These are phyloP conservation scores for Timema podura DNA, from an alignment of 2,888 invertebrate species.

Conservation along the genomic window DNA sequence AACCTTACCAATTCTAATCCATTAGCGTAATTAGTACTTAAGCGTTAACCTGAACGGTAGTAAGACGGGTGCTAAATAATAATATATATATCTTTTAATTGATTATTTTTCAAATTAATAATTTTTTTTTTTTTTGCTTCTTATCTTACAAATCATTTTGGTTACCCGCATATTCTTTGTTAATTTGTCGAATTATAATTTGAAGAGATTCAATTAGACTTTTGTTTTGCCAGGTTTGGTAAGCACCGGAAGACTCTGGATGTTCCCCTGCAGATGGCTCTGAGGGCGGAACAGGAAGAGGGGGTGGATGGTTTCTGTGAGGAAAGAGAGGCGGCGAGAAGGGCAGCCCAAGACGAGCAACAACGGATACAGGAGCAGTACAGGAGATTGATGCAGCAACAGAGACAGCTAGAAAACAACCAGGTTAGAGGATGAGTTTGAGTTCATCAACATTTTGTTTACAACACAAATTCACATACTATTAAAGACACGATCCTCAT, in stretches of 20 bases:
- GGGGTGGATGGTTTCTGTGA: constrained; percentile 45
- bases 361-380: constrained; percentile 48
- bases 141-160: too few relatives aligned
- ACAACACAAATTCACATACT: background rate
- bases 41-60: too few relatives aligned
- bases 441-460: background rate
- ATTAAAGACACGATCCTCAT: too few relatives aligned
- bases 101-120: too few relatives aligned
- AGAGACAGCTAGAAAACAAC: constrained; percentile 32
- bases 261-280: constrained; percentile 31
- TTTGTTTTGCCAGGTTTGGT: constrained; percentile 52
- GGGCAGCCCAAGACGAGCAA: constrained; percentile 42
- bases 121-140: too few relatives aligned
- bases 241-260: constrained; percentile 54
- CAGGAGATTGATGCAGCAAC: constrained; percentile 42
- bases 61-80: too few relatives aligned
- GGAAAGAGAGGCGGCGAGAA: constrained; percentile 40
- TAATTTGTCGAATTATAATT: too few relatives aligned
- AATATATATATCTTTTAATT: too few relatives aligned
- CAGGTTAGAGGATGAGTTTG: constrained; percentile 16
- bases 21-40: too few relatives aligned
- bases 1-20: too few relatives aligned
- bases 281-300: constrained; percentile 36
- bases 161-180: too few relatives aligned
- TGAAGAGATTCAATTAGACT: too few relatives aligned